Evolutionary conservation across 2,113 vertebrate species (phyloP).

Genomic region (Hiodon alosoides): DNA sequence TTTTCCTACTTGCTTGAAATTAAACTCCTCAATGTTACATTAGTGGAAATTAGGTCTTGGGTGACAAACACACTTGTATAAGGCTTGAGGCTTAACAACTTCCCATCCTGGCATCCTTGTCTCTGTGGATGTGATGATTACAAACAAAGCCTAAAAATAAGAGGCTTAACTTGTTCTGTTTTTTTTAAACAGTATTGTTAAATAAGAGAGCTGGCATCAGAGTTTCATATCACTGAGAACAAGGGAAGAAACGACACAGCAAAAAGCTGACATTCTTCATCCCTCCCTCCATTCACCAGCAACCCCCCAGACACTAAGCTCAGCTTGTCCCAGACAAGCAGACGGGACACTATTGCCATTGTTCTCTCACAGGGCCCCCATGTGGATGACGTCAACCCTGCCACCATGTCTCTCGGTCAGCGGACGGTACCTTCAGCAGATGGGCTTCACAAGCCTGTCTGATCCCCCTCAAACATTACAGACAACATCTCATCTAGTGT

Average conservation of each 20-base stretch:
- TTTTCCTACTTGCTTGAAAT: background rate
- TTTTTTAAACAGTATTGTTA: background rate
- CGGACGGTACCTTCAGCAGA: no score
- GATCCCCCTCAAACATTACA: no score
- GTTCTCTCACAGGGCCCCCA: conserved; percentile 22
- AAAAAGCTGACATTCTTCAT: conserved; percentile 13
- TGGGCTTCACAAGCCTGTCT: no score
- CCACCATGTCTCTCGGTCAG: background rate
- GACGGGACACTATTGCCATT: conserved; percentile 24
- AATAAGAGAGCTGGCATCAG: background rate
- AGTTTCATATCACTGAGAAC: background rate
- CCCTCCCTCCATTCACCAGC: background rate
- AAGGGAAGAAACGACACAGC: background rate
- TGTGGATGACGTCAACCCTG: conserved; percentile 4
- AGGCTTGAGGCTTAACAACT: no score
- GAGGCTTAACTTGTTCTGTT: background rate
- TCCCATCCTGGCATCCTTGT: no score
- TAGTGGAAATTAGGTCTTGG: no score
- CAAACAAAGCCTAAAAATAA: background rate
- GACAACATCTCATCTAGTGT: no score
- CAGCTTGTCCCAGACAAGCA: conserved; percentile 22
- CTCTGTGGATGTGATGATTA: background rate
- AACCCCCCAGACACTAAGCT: conserved; percentile 15
- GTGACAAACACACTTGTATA: no score
- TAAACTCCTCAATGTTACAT: no score